phyloP scores from a whole-genome alignment of 2,888 invertebrate genomes.

The Vanessa cardui region DNA sequence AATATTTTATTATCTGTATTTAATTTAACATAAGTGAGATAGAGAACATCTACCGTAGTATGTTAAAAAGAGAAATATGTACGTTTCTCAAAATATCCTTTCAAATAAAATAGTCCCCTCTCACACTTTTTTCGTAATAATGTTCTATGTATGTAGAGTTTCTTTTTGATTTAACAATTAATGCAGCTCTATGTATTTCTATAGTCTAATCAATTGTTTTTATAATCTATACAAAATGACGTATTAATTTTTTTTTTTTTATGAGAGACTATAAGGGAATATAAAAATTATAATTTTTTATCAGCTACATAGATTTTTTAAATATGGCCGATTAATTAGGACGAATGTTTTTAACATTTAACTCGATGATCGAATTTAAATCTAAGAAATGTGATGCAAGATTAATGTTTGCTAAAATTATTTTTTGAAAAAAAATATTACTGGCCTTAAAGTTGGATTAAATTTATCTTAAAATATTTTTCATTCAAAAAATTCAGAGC shows the following conservation, averaged over 20 bases:
- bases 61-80: too few species aligned
- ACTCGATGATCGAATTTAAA: neutral
- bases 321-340: constrained; percentile 24
- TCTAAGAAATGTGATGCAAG: neutral
- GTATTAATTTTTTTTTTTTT: neutral
- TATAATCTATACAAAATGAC: constrained; percentile 3
- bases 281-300: neutral
- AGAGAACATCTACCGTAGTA: too few species aligned
- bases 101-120: too few species aligned
- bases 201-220: neutral
- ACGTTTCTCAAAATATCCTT: too few species aligned
- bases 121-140: too few species aligned
- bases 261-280: neutral
- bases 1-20: too few species aligned
- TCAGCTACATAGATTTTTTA: constrained; percentile 6
- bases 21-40: too few species aligned
- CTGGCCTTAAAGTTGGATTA: constrained; percentile 20
- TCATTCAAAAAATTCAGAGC: constrained; percentile 3
- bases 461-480: constrained; percentile 5
- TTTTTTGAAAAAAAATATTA: constrained; percentile 20
- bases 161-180: neutral
- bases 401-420: neutral
- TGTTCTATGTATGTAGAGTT: too few species aligned
- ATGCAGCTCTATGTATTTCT: neutral
- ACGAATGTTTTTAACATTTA: constrained; percentile 20